These are phyloP conservation scores for Megaceryle torquata DNA, from an alignment of 2,113 vertebrate genomes.

Conservation along the genomic window DNA sequence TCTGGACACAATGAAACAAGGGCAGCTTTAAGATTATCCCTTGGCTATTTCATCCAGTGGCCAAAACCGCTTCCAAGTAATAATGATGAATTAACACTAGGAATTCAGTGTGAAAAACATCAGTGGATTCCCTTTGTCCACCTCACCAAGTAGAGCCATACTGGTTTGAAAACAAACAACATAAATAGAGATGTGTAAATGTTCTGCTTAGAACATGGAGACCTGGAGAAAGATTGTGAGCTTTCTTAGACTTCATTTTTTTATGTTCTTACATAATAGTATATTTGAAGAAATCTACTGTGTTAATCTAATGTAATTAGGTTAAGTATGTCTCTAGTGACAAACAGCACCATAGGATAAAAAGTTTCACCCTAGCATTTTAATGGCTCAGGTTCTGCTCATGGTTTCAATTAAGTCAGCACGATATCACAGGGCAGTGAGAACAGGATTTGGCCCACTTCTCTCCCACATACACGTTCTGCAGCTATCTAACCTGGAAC, in stretches of 20 bases:
- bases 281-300: slow-evolving; percentile 43
- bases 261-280: slow-evolving; percentile 25
- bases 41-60: not conserved
- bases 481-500: slow-evolving; percentile 61
- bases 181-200: not conserved
- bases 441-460: slow-evolving; percentile 43
- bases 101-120: not conserved
- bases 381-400: slow-evolving; percentile 46
- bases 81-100: slow-evolving; percentile 25
- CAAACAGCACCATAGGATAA: slow-evolving; percentile 15
- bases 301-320: slow-evolving; percentile 70
- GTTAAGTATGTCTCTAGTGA: slow-evolving; percentile 65
- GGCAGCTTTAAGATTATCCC: not conserved
- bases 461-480: not conserved
- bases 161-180: not conserved
- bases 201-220: not conserved
- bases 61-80: not conserved
- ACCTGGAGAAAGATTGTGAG: not conserved
- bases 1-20: not conserved
- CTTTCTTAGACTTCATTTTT: slow-evolving; percentile 17
- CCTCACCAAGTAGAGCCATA: not conserved
- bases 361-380: slow-evolving; percentile 49
- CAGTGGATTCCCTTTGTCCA: not conserved
- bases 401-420: slow-evolving; percentile 57
- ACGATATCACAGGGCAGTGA: not conserved